Base-by-base conservation (phyloP, 2,113 vertebrate genomes). In the Hemichromis elongatus region DNA sequence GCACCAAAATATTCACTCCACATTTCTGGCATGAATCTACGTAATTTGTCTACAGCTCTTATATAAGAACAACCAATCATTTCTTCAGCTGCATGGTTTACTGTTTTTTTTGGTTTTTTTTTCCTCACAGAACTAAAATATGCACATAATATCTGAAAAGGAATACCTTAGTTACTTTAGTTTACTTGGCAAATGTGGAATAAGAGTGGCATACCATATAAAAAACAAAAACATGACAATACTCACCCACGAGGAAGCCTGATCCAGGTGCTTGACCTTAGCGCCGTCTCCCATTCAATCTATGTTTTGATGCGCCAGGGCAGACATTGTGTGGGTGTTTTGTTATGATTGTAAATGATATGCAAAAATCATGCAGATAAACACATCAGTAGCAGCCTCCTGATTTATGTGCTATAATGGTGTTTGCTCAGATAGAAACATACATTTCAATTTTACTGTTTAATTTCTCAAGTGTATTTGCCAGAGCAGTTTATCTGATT, bases 341-440 rank as follows among this genome's bases (percentile, higher is more conserved):
- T 52, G 56, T 63, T 85, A 40, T 66, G 35, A 56, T 70, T 92
- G 82, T 47, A 78, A 90, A 85, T 80, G 5, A 79, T 26, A 80
- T 89, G 61, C 19, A 84, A 84, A 84, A 90, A 57, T 56, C 28
- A 84, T 66, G 63, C 63, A 73, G 81, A 83, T 75, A 79, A 85
- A 83, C 50, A 55, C 59, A 47, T 80, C 50, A 4, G 42, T 18
- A 47, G 56, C n/a, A 5, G 54, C 53, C 19, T 85, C 28, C 35
- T 28, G n/a, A 35, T 66, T 87, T 5, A 35, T n/a, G 50, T 63
- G 28, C n/a, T 73, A 37, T 61, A 61, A 80, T 70, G 21, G 5
- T 21, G 12, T 81, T 84, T 78, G 28, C 70, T 77, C 40, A 7
- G 52, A 70, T 18, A 55, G 4, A 79, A 59, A 47, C 21, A 26